phyloP scores from a whole-genome alignment of 37 sponge, comb jelly and placozoan genomes.

The Halichondria panicea region DNA sequence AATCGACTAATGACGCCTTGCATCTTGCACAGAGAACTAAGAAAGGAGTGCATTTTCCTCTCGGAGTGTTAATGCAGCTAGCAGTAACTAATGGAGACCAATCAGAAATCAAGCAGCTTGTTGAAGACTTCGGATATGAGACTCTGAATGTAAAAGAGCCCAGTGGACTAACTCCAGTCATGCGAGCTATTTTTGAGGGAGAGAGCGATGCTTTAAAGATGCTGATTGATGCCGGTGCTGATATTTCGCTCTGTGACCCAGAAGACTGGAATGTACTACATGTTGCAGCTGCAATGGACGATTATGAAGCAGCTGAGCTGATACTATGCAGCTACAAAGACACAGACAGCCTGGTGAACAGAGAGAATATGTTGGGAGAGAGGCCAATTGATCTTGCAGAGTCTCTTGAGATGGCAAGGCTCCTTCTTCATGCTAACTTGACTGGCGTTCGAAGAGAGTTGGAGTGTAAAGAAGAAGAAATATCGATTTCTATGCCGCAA shows the following conservation, averaged over 20 bases:
- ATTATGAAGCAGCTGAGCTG: slow-evolving; percentile 56
- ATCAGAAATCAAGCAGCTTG: slow-evolving; percentile 53
- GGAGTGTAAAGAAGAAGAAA: background rate
- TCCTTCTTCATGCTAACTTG: slow-evolving; percentile 62
- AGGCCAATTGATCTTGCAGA: slow-evolving; percentile 73
- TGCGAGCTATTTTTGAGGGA: slow-evolving; percentile 69
- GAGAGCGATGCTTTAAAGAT: slow-evolving; percentile 44
- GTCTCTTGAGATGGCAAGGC: slow-evolving; percentile 54
- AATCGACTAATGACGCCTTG: slow-evolving; percentile 4
- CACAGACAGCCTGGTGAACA: slow-evolving; percentile 14
- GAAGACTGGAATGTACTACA: slow-evolving; percentile 75
- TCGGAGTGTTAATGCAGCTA: slow-evolving; percentile 61
- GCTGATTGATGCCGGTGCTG: slow-evolving; percentile 60
- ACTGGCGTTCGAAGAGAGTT: slow-evolving; percentile 12
- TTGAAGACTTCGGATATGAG: slow-evolving; percentile 22
- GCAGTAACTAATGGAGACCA: slow-evolving; percentile 64
- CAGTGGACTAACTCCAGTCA: slow-evolving; percentile 55
- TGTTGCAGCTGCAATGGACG: slow-evolving; percentile 68
- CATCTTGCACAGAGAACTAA: background rate
- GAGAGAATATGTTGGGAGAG: slow-evolving; percentile 50
- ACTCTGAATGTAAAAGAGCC: slow-evolving; percentile 58
- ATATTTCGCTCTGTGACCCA: slow-evolving; percentile 40
- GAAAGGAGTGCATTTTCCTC: slow-evolving; percentile 60
- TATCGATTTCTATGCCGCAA: background rate
- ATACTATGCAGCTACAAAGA: slow-evolving; percentile 26